Conservation (phyloP, 2,888 invertebrate genomes). For the Theretra japonica region DNA sequence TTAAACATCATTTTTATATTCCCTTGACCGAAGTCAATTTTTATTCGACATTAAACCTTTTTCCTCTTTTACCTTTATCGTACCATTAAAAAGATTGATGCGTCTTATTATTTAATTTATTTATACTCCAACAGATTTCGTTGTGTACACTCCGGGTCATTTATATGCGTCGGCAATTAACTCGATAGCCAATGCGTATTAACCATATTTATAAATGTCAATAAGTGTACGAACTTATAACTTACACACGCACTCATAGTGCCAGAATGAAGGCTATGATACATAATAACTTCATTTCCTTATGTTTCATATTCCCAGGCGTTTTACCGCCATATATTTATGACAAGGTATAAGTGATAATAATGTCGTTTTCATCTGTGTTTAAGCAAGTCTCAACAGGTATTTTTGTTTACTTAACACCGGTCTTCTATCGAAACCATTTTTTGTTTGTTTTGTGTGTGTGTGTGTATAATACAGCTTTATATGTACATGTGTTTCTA, state of each 20-base stretch:
- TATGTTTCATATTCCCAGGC: not conserved
- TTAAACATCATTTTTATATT: constrained; percentile 12
- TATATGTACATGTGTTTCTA: constrained; percentile 38
- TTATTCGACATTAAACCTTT: constrained; percentile 12
- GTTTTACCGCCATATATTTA: not conserved
- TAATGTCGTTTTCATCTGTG: not conserved
- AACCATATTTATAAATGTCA: constrained; percentile 22
- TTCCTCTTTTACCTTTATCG: constrained; percentile 21
- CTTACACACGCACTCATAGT: not conserved
- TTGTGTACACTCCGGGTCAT: constrained; percentile 17
- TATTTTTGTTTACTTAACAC: not conserved
- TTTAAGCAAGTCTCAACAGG: not conserved
- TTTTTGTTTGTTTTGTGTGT: not conserved
- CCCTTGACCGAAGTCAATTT: constrained; percentile 1
- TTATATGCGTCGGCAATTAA: constrained; percentile 25
- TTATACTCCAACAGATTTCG: constrained; percentile 24
- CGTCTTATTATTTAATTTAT: constrained; percentile 27
- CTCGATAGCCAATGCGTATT: constrained; percentile 23
- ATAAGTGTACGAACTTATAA: constrained; percentile 6
- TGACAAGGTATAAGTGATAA: not conserved
- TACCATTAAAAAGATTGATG: constrained; percentile 27
- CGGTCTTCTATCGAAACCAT: not conserved
- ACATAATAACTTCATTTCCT: not conserved
- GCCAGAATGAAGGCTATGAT: not conserved
- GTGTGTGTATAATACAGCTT: constrained; percentile 30